phyloP scores from a whole-genome alignment of 2,113 vertebrate species.

The Pleuronectes platessa region DNA sequence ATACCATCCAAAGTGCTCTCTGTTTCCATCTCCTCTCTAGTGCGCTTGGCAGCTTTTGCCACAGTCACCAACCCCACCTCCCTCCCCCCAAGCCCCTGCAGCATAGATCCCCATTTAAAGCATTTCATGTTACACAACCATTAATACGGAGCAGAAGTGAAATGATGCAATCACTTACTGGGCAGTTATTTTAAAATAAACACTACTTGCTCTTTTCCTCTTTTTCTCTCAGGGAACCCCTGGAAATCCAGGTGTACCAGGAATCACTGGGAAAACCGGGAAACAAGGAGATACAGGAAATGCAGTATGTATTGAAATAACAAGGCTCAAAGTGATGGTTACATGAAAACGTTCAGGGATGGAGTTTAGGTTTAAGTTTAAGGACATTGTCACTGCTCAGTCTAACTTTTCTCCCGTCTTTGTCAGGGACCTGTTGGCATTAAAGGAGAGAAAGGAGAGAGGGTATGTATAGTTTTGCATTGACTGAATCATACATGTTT shows the following conservation, averaged over 20 bases:
- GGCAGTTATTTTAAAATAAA: constrained; percentile 33
- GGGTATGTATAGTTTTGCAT: constrained; percentile 82
- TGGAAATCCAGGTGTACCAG: constrained; percentile 92
- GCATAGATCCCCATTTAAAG: constrained; percentile 36
- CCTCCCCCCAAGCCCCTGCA: constrained; percentile 14
- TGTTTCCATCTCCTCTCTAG: constrained; percentile 56
- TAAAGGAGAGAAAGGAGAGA: constrained; percentile 98
- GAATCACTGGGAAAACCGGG: constrained; percentile 91
- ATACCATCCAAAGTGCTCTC: constrained; percentile 53
- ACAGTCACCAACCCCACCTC: background rate
- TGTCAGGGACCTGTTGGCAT: constrained; percentile 89
- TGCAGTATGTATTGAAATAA: constrained; percentile 82
- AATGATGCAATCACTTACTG: constrained; percentile 45
- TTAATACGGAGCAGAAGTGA: constrained; percentile 57
- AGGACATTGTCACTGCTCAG: background rate
- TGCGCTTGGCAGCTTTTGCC: constrained; percentile 48
- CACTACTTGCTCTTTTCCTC: background rate
- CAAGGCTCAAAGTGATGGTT: fast-evolving
- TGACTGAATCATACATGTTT: background rate
- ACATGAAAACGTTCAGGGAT: background rate
- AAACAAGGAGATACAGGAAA: constrained; percentile 91
- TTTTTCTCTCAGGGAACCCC: constrained; percentile 86
- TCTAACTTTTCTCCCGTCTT: constrained; percentile 38
- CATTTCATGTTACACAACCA: constrained; percentile 51
- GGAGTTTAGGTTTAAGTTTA: no score